Conservation (phyloP, 1,140 invertebrate species). For the Lucilia sericata region DNA sequence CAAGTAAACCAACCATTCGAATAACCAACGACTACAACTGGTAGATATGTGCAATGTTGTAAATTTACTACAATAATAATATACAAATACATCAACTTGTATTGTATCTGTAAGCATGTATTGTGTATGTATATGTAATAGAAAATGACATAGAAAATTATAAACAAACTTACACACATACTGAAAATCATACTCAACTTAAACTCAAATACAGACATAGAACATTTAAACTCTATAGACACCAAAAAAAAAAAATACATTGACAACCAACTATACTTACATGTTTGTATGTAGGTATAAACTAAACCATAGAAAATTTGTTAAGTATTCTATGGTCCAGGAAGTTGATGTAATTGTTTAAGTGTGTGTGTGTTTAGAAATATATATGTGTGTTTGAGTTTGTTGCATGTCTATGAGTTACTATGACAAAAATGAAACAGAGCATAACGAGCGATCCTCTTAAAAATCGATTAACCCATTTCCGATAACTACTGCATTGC, state of each 20-base stretch:
- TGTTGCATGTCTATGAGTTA: conserved; percentile 9
- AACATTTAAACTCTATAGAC: neutral
- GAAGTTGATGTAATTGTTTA: conserved; percentile 19
- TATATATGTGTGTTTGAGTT: neutral
- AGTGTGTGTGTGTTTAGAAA: neutral
- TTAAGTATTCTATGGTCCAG: neutral
- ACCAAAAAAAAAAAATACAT: neutral
- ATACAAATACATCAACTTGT: neutral
- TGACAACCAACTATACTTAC: too few relatives aligned
- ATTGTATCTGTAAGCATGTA: neutral
- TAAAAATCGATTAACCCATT: conserved; percentile 67
- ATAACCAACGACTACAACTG: neutral
- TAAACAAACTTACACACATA: neutral
- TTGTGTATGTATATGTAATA: neutral
- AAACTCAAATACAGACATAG: conserved; percentile 5
- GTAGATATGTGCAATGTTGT: neutral
- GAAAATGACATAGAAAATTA: neutral
- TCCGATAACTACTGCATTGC: conserved; percentile 66
- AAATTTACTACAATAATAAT: neutral
- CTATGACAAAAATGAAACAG: conserved; percentile 56
- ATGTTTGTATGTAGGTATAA: too few relatives aligned
- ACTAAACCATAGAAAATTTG: too few relatives aligned
- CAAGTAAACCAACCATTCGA: too few relatives aligned
- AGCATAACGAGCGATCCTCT: conserved; percentile 66
- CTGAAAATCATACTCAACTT: neutral